Conservation (phyloP, 2,888 invertebrate species). For the Plagodis dolabraria region DNA sequence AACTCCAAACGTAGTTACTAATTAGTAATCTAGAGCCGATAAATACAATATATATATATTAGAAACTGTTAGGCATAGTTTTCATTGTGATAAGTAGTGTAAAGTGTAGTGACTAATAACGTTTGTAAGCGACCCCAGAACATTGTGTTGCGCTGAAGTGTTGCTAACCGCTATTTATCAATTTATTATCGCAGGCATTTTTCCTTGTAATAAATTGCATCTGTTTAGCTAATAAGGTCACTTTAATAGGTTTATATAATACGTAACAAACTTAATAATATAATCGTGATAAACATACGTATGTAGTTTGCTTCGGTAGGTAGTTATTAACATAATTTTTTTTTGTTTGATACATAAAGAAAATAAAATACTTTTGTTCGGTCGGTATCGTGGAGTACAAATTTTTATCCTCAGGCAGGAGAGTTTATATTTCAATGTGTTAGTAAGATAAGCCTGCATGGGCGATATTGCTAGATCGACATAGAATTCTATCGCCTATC, state of each 20-base stretch:
- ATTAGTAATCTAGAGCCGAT: not conserved
- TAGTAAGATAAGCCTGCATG: too few species aligned
- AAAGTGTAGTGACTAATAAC: too few species aligned
- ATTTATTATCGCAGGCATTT: not conserved
- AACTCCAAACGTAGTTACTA: not conserved
- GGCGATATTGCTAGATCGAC: too few species aligned
- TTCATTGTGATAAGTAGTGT: not conserved
- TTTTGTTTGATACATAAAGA: not conserved
- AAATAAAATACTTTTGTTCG: not conserved
- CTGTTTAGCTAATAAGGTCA: not conserved
- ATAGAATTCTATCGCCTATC: too few species aligned
- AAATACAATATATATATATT: not conserved
- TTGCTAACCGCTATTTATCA: not conserved
- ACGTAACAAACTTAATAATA: not conserved
- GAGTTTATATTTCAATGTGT: not conserved
- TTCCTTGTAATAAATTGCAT: not conserved
- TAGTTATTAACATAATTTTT: not conserved
- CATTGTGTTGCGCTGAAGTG: not conserved
- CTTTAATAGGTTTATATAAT: not conserved
- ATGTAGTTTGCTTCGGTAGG: not conserved
- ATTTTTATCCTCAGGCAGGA: not conserved
- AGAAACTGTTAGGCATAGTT: too few species aligned
- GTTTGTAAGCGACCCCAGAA: not conserved
- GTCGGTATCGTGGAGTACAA: not conserved
- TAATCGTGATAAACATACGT: not conserved